Conservation (phyloP, 2,113 vertebrate genomes). For the Misgurnus anguillicaudatus region DNA sequence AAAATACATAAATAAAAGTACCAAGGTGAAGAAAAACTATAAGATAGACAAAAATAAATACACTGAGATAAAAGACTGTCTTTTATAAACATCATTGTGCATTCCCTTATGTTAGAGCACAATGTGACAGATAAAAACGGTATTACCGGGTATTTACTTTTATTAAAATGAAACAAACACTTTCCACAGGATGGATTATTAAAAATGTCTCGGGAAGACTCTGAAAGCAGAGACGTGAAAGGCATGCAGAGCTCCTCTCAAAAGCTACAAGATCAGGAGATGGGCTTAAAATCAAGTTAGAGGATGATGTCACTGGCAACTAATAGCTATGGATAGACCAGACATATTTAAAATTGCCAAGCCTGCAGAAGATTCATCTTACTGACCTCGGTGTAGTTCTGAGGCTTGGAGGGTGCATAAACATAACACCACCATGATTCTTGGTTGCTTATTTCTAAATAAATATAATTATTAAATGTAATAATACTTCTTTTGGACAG, state of each 20-base stretch:
- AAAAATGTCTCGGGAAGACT: background rate
- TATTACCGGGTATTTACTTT: background rate
- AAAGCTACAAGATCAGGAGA: background rate
- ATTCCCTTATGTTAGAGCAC: background rate
- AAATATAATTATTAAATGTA: too few species aligned
- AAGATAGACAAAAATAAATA: background rate
- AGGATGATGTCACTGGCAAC: conserved; percentile 7
- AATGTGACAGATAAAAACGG: background rate
- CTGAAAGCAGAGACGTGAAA: background rate
- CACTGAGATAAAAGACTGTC: background rate
- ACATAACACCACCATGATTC: too few species aligned
- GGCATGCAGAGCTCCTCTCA: background rate
- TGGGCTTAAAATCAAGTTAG: conserved; percentile 6
- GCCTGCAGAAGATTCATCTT: background rate
- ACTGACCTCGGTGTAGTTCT: too few species aligned
- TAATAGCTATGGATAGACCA: background rate
- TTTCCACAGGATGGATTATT: background rate
- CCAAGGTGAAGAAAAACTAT: background rate
- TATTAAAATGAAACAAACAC: background rate
- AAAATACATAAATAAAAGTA: too few species aligned
- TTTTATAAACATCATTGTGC: background rate
- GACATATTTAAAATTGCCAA: background rate
- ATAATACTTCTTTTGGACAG: too few species aligned
- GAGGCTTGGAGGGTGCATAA: too few species aligned
- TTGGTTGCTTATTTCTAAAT: too few species aligned